Conservation (phyloP, 2,797 vertebrate genomes). For the Benthosema pterotum region DNA sequence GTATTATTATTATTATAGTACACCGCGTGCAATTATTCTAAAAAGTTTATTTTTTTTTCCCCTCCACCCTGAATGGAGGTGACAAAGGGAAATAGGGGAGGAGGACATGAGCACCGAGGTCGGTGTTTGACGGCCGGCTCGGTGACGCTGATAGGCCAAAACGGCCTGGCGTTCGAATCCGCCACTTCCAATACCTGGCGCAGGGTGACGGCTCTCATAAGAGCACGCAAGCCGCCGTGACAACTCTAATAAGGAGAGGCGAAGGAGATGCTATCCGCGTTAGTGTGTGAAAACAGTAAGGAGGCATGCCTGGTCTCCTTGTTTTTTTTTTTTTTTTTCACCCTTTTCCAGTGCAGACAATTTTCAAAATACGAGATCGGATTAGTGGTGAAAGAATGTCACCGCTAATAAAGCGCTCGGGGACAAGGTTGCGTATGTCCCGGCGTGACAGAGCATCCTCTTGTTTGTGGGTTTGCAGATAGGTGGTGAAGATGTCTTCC, state of each 20-base stretch:
- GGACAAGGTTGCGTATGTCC: constrained; percentile 84
- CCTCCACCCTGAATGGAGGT: constrained; percentile 62
- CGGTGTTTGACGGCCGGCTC: constrained; percentile 5
- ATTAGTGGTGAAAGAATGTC: constrained; percentile 98
- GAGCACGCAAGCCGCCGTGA: constrained; percentile 87
- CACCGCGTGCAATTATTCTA: constrained; percentile 83
- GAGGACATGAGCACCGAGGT: constrained; percentile 52
- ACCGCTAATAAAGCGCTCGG: constrained; percentile 93
- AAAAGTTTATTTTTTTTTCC: too few relatives aligned
- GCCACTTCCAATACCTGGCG: constrained; percentile 82
- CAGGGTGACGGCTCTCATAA: constrained; percentile 88
- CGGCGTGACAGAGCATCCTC: constrained; percentile 67
- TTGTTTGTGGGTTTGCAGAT: constrained; percentile 80
- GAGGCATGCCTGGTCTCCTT: constrained; percentile 83
- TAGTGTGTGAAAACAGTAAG: constrained; percentile 85
- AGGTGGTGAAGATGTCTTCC: constrained; percentile 83
- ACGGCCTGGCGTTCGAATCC: constrained; percentile 81
- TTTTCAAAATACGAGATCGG: constrained; percentile 93
- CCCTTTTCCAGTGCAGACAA: constrained; percentile 66
- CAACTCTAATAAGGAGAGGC: constrained; percentile 88
- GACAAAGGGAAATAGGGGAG: constrained; percentile 77
- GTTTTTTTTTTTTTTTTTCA: constrained; percentile 37
- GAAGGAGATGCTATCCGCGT: constrained; percentile 90
- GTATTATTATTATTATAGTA: too few relatives aligned
- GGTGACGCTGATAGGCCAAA: constrained; percentile 64